Percentiles rank a stretch among this genome's conserved stretches.
Evolutionary conservation across 1,140 invertebrate genomes (phyloP).

Genomic region (Achatina immaculata): DNA sequence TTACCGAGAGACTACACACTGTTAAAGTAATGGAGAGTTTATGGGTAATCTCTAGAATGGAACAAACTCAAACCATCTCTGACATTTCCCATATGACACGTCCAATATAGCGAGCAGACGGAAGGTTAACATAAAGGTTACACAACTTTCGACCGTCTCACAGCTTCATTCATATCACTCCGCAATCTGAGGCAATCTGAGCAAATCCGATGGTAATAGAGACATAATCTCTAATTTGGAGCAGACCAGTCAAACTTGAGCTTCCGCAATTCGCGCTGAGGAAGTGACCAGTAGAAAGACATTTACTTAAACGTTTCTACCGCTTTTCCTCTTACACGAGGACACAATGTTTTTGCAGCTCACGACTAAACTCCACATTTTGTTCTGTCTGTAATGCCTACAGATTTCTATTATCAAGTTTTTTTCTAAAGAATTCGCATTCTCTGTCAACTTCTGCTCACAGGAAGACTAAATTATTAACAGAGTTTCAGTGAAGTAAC

Average conservation of each 20-base stretch:
- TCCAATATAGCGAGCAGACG: neutral
- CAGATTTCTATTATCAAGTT: too few species aligned
- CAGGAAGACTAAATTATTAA: too few species aligned
- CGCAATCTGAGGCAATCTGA: neutral
- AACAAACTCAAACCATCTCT: neutral
- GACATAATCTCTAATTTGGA: conserved; percentile 3
- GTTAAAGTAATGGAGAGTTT: neutral
- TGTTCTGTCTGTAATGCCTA: too few species aligned
- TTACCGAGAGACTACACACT: neutral
- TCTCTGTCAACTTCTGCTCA: too few species aligned
- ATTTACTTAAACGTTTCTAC: neutral
- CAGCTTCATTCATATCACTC: neutral
- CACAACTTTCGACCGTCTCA: neutral
- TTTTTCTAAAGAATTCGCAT: too few species aligned
- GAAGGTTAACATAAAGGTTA: neutral
- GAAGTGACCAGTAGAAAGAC: neutral
- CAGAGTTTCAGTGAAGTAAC: too few species aligned
- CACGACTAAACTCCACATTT: too few species aligned
- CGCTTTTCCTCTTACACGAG: too few species aligned
- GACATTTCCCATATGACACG: neutral
- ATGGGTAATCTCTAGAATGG: neutral
- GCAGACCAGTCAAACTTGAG: neutral
- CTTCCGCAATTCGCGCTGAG: neutral
- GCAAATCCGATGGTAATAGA: neutral
- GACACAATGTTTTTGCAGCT: too few species aligned